Evolutionary conservation across 2,797 vertebrate genomes (phyloP).

Genomic region (Mareca penelope): DNA sequence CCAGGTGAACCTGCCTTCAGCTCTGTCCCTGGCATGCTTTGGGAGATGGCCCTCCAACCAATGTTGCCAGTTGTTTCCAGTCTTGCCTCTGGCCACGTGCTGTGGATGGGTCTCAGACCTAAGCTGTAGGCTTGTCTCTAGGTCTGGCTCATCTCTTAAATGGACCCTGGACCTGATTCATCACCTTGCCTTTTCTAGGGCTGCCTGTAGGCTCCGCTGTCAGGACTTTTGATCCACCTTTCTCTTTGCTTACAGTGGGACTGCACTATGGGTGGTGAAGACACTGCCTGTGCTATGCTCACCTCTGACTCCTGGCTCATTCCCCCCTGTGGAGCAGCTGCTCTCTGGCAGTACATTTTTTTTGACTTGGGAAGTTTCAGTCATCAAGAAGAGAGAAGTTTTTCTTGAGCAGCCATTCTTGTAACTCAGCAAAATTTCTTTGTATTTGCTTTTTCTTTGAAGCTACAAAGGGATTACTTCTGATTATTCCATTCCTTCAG

Average conservation of each 20-base stretch:
- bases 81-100: neutral
- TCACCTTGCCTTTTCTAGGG: neutral
- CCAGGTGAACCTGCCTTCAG: neutral
- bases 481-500: neutral
- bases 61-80: neutral
- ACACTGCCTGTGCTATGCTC: neutral
- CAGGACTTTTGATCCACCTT: neutral
- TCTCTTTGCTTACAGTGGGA: neutral
- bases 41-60: neutral
- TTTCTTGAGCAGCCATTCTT: neutral
- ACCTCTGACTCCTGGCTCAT: neutral
- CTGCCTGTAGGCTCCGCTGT: neutral
- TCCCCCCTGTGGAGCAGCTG: neutral
- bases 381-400: neutral
- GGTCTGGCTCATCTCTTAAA: neutral
- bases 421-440: neutral
- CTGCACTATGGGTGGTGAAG: neutral
- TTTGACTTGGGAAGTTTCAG: neutral
- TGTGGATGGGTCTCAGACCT: neutral
- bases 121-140: neutral
- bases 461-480: neutral
- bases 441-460: neutral
- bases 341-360: neutral
- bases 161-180: neutral
- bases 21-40: neutral